Conservation (phyloP, 2,888 invertebrate genomes). For the Tridacna crocea region DNA sequence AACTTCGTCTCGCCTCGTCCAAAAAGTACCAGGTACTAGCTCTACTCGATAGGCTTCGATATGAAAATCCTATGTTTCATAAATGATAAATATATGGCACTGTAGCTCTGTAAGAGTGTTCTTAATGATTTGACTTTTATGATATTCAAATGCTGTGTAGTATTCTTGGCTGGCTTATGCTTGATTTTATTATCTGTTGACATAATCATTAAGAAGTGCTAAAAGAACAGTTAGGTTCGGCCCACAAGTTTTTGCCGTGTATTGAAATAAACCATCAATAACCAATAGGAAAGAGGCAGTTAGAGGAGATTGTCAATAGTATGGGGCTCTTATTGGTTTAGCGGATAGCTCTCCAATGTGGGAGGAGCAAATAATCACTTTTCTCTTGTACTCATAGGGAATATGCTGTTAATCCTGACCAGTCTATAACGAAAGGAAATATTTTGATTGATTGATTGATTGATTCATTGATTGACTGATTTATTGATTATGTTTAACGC, state of each 20-base stretch:
- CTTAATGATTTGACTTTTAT: not conserved
- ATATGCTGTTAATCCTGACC: too few species aligned
- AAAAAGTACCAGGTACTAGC: constrained; percentile 28
- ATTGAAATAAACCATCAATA: not conserved
- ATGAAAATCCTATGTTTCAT: too few species aligned
- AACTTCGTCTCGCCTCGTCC: constrained; percentile 27
- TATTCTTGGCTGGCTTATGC: constrained; percentile 15
- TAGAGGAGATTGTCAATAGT: constrained; percentile 1
- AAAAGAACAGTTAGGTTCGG: constrained; percentile 7
- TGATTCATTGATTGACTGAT: too few species aligned
- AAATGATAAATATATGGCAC: too few species aligned
- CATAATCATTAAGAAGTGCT: not conserved
- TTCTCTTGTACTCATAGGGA: not conserved
- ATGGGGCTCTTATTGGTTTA: not conserved
- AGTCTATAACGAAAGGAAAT: too few species aligned
- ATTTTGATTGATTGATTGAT: too few species aligned
- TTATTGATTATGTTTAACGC: too few species aligned
- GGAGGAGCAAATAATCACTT: constrained; percentile 8
- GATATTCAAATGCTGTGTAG: not conserved
- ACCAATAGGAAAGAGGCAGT: constrained; percentile 10
- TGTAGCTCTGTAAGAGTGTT: too few species aligned
- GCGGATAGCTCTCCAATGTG: not conserved
- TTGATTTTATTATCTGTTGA: constrained; percentile 22
- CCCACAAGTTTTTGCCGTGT: not conserved
- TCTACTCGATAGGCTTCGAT: not conserved